Base-by-base conservation (phyloP, 92 coral and sea anemone species). In the Anthopleura xanthogrammica region DNA sequence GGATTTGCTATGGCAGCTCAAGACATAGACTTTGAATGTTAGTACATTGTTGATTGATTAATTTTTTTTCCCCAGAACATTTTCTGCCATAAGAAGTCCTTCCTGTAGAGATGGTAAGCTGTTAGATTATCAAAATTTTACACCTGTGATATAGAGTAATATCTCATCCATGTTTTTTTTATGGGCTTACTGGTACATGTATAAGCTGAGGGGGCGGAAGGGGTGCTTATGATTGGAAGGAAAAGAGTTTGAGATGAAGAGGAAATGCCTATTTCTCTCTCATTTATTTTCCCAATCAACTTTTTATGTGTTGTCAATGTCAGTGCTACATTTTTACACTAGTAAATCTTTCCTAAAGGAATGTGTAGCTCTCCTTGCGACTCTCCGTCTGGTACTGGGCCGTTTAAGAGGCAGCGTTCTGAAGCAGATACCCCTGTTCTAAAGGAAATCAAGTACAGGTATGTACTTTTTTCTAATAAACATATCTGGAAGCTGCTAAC, bases 371-470 rank as follows among this genome's bases (percentile, higher is more conserved):
- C 98, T 6, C 98, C 98, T 39, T 93, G 93, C 41, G 95, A 89
- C 77, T 94, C 98, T 16, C 91, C 93, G 20, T 68, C 90, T 80
- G 87, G 98, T 11, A 90, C 91, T 3, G 92, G 76, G 5, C 91
- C 98, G n/a, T 94, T 96, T 74, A 96, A 96, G 82, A 92, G 98
- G 40, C 78, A 90, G 48, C 86, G 98, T 73, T 89, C 98, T 50
- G 97, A 93, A 79, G 92, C 98, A 60, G 95, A 92, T 62, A 84
- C 87, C 41, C 87, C 87, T 55, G 82, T 84, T 7, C 83, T 84
- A 46, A 84, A 78, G 75, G 87, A 84, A 78, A 65, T 76, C 64
- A 84, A 84, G 87, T 84, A 80, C 50, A 84, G 78, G 87, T 84
- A 80, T 41, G 83, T 80, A 52, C 70, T 2, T 62, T 6, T 62